Percentiles rank a stretch among this genome's conserved stretches.
phyloP scores from a whole-genome alignment of 2,888 invertebrate species.

The Laothoe populi region DNA sequence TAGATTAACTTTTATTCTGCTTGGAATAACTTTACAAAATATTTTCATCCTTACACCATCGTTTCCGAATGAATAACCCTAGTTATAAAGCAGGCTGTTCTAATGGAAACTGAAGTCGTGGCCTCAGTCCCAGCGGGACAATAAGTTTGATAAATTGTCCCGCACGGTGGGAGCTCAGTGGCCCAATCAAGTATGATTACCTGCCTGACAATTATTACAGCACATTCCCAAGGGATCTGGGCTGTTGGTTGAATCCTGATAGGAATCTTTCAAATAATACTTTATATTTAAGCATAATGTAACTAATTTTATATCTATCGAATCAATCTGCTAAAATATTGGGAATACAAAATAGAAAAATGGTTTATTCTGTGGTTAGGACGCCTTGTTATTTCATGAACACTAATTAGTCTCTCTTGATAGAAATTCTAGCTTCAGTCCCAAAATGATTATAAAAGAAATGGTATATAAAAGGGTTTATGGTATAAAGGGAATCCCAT shows the following conservation, averaged over 20 bases:
- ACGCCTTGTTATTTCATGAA: too few relatives aligned
- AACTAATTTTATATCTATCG: too few relatives aligned
- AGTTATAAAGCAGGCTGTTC: conserved; percentile 5
- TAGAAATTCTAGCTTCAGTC: too few relatives aligned
- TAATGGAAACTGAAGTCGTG: conserved; percentile 34
- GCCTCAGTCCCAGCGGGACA: conserved; percentile 29
- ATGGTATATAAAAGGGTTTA: too few relatives aligned
- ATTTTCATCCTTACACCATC: background rate
- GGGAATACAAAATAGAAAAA: too few relatives aligned
- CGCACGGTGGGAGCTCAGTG: conserved; percentile 24
- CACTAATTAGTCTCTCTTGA: too few relatives aligned
- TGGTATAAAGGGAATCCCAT: too few relatives aligned
- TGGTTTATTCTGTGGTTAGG: too few relatives aligned
- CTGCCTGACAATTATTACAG: conserved; percentile 28
- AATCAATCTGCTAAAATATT: too few relatives aligned
- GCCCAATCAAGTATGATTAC: conserved; percentile 29
- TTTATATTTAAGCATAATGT: too few relatives aligned
- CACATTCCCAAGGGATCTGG: background rate
- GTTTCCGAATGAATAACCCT: conserved; percentile 4
- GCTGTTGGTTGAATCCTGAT: background rate
- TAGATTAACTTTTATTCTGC: background rate
- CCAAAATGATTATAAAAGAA: too few relatives aligned
- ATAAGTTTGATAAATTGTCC: conserved; percentile 37
- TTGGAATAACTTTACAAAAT: background rate
- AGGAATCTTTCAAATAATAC: too few relatives aligned